phyloP scores from a whole-genome alignment of 2,888 invertebrate genomes.

The Eristalinus sepulchralis region DNA sequence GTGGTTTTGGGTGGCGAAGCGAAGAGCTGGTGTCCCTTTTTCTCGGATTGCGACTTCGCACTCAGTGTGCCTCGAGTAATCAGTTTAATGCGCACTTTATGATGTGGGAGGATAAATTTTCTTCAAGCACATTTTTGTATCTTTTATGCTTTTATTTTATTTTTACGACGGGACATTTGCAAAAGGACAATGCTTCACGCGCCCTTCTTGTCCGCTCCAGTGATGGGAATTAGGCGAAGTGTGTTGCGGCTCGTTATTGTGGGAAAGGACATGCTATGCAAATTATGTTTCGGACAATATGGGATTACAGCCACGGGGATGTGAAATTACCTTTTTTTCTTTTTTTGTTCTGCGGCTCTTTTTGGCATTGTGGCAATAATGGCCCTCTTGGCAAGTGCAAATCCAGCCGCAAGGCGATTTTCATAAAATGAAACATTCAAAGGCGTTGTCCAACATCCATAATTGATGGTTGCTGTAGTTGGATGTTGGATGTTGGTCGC shows the following conservation, averaged over 20 bases:
- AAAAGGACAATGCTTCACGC: neutral
- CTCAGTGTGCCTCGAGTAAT: slow-evolving; percentile 52
- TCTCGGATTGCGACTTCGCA: neutral
- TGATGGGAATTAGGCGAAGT: slow-evolving; percentile 26
- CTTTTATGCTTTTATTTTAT: slow-evolving; percentile 40
- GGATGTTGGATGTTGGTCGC: too few species aligned
- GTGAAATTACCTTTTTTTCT: neutral
- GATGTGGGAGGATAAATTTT: slow-evolving; percentile 56
- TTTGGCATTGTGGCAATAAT: neutral
- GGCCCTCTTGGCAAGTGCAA: neutral
- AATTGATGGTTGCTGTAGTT: neutral
- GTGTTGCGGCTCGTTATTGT: neutral
- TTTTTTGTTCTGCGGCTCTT: too few species aligned
- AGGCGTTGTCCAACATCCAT: neutral
- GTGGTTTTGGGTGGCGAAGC: neutral
- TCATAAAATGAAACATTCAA: neutral
- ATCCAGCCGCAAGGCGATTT: neutral
- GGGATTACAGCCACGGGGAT: slow-evolving; percentile 18
- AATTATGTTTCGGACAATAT: slow-evolving; percentile 44
- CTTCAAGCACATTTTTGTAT: slow-evolving; percentile 37
- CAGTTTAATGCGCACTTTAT: slow-evolving; percentile 61
- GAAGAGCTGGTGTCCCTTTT: neutral
- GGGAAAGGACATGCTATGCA: slow-evolving; percentile 3
- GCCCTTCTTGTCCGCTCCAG: slow-evolving; percentile 1
- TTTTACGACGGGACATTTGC: slow-evolving; percentile 51